A percentile compares a stretch with the other conserved stretches of the same genome.
Conservation (phyloP, 2,797 vertebrate species). For the Garrulus glandarius region DNA sequence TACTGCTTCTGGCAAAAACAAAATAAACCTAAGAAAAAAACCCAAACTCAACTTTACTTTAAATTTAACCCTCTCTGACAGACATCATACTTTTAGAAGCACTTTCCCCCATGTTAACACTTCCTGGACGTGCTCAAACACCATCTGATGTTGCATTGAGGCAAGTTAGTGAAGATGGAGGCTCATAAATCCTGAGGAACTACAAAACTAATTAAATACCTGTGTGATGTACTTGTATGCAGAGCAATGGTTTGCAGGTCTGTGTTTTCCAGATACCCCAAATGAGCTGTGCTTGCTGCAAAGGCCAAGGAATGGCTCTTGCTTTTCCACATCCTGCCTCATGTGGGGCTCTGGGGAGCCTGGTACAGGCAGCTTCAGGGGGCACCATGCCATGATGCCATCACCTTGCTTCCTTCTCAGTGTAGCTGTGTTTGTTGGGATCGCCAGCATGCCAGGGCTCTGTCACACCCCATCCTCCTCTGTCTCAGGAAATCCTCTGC, state of each 20-base stretch:
- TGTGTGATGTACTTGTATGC: fast-evolving
- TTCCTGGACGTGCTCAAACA: background rate
- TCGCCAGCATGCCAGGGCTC: background rate
- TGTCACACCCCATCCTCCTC: background rate
- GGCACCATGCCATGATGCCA: background rate
- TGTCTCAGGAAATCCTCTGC: background rate
- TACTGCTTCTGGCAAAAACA: background rate
- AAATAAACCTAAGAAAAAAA: fast-evolving
- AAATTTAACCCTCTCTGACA: conserved; percentile 26
- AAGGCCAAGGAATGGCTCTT: no score
- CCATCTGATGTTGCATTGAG: background rate
- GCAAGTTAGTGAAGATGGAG: background rate
- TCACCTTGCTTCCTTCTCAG: background rate
- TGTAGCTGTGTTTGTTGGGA: background rate
- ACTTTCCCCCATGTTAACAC: background rate
- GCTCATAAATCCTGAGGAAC: conserved; percentile 8
- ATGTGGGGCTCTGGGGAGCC: background rate
- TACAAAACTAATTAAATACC: background rate
- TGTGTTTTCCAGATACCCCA: background rate
- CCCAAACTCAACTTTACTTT: background rate
- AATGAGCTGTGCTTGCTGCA: background rate
- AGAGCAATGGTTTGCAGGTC: background rate
- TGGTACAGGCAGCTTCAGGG: background rate
- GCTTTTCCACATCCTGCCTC: fast-evolving
- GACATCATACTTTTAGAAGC: background rate